These are phyloP conservation scores for Rhincodon typus DNA, from an alignment of 2,797 vertebrate genomes.

Conservation along the genomic window DNA sequence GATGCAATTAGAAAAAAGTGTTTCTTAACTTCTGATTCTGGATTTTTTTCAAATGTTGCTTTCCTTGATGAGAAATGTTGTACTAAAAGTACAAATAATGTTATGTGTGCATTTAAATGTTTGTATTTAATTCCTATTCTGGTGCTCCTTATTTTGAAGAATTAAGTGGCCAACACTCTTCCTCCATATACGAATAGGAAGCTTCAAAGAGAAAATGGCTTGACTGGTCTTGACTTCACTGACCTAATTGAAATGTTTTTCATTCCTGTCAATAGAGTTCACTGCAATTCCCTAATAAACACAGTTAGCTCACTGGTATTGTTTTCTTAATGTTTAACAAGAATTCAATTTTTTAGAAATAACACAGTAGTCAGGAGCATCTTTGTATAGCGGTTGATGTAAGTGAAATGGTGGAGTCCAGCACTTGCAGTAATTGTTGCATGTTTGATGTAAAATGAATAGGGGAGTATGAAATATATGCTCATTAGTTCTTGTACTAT, in stretches of 20 bases:
- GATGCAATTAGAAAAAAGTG: neutral
- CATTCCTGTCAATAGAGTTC: neutral
- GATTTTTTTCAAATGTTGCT: neutral
- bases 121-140: neutral
- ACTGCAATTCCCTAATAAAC: neutral
- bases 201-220: neutral
- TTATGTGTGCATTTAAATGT: neutral
- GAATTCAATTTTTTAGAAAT: neutral
- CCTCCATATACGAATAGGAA: neutral
- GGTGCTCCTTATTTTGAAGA: neutral
- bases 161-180: too few species aligned
- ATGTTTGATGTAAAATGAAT: neutral
- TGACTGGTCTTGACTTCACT: neutral
- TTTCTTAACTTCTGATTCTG: neutral
- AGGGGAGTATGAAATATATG: conserved; percentile 14
- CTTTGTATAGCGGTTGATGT: neutral
- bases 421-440: neutral
- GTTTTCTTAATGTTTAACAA: neutral
- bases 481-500: conserved; percentile 24
- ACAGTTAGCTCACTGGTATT: neutral
- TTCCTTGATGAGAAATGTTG: neutral
- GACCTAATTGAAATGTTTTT: neutral
- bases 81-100: neutral
- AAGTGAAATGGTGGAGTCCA: neutral
- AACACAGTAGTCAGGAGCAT: neutral